Evolutionary conservation across 2,797 vertebrate genomes (phyloP), one percentile per base, ranked within the genome.

Genomic region (Sebastolobus alascanus): DNA sequence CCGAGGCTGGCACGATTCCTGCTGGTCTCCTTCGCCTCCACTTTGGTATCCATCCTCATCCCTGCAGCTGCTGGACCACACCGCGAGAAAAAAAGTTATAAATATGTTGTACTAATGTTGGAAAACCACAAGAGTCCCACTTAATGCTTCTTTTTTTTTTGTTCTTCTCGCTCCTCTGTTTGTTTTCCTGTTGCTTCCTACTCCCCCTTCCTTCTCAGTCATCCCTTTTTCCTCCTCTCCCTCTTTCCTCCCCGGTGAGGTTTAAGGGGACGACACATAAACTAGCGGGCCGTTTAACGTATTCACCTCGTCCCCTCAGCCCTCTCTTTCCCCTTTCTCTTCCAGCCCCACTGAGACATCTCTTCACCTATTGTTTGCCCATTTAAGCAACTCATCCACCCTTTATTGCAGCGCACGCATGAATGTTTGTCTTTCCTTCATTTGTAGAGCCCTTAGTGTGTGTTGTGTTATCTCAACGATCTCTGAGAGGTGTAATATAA

Each of bases 41-140:
- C 2, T 82, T 92, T 87, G 40, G 73, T 79, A 27, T 90, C 91
- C 83, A 69, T 89, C 87, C 88, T 82, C 88, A 93, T 90, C 46
- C 29, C 65, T 72, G 31, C 73, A 79, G 70, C 81, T 75, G 67
- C 50, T 55, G 58, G 13, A 61, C 13, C 33, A 38, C 63, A 18
- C 6, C 5, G 9, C 33, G 40, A 9, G 0, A 50, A 80, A 64
- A 46, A 77, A 56, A 1, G 10, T 69, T 13, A 37, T 14, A 35
- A 69, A 73, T 46, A 50, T 3, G 11, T 54, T 61, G 43, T 11
- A 10, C 66, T 16, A 38, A 73, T 68, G 46, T 54, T 10, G 11
- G 4, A 75, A 52, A 27, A 16, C 2, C 22, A 14, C 59, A 2
- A 25, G 31, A 40, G 22, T 38, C 50, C 29, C 75, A 38, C n/a